phyloP scores from a whole-genome alignment of 2,888 invertebrate species.

The Lepetodrilus schrolli region DNA sequence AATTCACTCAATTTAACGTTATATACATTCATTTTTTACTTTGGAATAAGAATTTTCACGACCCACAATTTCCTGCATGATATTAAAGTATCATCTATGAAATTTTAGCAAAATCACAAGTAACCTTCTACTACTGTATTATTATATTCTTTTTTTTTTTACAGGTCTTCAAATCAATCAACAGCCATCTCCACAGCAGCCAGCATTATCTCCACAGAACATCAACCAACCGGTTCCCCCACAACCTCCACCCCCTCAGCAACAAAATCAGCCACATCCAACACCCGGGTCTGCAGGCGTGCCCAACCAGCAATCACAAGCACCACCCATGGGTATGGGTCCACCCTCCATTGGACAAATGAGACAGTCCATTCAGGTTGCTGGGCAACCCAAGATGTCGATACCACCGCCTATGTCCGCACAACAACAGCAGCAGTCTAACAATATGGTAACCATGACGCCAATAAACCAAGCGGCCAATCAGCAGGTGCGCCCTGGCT shows the following conservation, averaged over 20 bases:
- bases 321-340: neutral
- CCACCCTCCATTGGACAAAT: neutral
- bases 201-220: conserved; percentile 32
- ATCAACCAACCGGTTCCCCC: neutral
- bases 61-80: no score
- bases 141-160: neutral
- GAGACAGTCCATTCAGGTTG: neutral
- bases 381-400: neutral
- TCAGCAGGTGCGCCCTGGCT: conserved; percentile 17
- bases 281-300: conserved; percentile 43
- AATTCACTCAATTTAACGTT: no score
- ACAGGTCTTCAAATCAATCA: conserved; percentile 23
- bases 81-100: no score
- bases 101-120: no score
- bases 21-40: no score
- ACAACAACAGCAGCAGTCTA: neutral
- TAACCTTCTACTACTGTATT: no score
- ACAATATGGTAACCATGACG: conserved; percentile 16
- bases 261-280: conserved; percentile 52
- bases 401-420: neutral
- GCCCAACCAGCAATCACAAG: neutral
- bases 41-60: no score
- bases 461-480: neutral
- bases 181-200: conserved; percentile 32
- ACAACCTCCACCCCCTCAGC: conserved; percentile 33